These are phyloP conservation scores for Chironomus tentans DNA, from an alignment of 2,888 invertebrate species.

Conservation along the genomic window DNA sequence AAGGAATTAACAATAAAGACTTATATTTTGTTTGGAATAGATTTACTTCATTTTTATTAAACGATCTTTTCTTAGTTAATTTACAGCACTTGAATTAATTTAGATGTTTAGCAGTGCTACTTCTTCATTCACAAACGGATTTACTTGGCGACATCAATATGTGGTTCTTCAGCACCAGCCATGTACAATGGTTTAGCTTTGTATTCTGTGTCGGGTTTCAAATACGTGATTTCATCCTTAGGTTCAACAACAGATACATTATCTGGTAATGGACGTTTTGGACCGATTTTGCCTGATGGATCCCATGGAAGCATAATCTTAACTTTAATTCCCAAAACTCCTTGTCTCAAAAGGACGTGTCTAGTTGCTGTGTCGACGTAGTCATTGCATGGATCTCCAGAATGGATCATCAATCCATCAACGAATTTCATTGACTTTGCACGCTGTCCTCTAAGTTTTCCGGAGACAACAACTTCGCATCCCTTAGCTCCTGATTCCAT, in stretches of 20 bases:
- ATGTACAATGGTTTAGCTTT: slow-evolving; percentile 35
- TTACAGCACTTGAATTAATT: no score
- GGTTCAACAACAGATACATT: slow-evolving; percentile 95
- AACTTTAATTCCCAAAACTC: slow-evolving; percentile 69
- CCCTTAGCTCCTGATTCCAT: slow-evolving; percentile 97
- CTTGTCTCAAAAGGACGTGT: slow-evolving; percentile 93
- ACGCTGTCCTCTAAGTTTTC: slow-evolving; percentile 96
- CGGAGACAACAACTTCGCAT: slow-evolving; percentile 97
- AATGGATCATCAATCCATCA: slow-evolving; percentile 99
- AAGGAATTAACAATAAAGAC: no score
- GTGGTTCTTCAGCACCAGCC: neutral
- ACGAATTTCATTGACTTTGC: slow-evolving; percentile 99
- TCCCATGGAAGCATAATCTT: slow-evolving; percentile 99
- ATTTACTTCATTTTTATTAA: no score
- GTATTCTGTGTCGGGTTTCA: slow-evolving; percentile 42
- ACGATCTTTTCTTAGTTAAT: no score
- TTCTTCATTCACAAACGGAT: neutral
- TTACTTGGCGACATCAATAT: slow-evolving; percentile 5
- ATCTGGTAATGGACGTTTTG: slow-evolving; percentile 95
- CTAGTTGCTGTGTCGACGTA: slow-evolving; percentile 97
- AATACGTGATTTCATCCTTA: slow-evolving; percentile 75
- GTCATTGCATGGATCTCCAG: slow-evolving; percentile 96
- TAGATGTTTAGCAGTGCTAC: no score
- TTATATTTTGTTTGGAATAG: no score
- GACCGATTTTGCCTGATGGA: slow-evolving; percentile 93